Evolutionary conservation across 2,888 invertebrate genomes (phyloP), one percentile per base, ranked within the genome.

Genomic region (Epinotia ramella): DNA sequence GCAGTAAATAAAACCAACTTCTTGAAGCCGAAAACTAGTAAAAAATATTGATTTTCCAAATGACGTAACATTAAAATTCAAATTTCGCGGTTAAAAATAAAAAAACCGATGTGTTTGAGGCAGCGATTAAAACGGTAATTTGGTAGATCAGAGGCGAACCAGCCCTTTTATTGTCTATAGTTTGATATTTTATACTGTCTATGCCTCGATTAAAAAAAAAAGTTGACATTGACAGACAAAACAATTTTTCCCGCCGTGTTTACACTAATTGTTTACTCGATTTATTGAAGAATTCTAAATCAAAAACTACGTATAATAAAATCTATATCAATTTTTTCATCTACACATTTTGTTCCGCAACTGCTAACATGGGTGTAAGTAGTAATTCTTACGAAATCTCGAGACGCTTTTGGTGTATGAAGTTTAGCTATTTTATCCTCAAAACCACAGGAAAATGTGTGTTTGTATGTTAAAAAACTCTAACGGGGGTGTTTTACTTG

Each of bases 31-130:
- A 24, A 24, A 66, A 18, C 53, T 13, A 24, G 12, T 24, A 49
- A 77, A 75, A 75, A 76, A 62, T 86, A 85, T 86, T 82, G 86
- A 86, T 86, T 86, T 83, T 81, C 78, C 60, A 79, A 44, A 73
- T 85, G 85, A 84, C 85, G 80, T 83, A 84, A 72, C 80, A 75
- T 76, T 44, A 62, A 28, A 75, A 79, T 87, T 87, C 79, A 77
- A 87, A 87, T 82, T 85, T 85, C 84, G 83, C 88, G 85, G 80
- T 77, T 20, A 20, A 57, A 2, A 0, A 20, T 9, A 40, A 11
- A 40, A n/a, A 4, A 11, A 2, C 11, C 0, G 1, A 11, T 18
- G 7, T 56, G 63, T 73, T 69, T 57, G 20, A 69, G 44, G 12
- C 46, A 63, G n/a, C 9, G 44, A 9, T n/a, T 28, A 62, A 60